Conservation (phyloP, 1,140 invertebrate genomes). For the Pachyrhynchus sulphureomaculatus region DNA sequence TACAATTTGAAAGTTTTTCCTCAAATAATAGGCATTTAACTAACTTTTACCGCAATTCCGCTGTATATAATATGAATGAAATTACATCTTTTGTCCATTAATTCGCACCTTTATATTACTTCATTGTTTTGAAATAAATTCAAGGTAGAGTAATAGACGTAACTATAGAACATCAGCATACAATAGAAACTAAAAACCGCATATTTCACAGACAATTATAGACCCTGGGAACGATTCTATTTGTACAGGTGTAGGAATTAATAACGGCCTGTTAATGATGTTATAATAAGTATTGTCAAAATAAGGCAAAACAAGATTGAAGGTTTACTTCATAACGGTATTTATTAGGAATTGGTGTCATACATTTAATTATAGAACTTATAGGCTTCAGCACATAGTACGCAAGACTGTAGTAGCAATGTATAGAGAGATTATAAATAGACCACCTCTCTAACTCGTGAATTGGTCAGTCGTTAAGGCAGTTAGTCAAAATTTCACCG, state of each 20-base stretch:
- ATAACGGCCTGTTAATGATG: too few species aligned
- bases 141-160: neutral
- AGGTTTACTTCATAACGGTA: too few species aligned
- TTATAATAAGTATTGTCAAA: too few species aligned
- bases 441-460: too few species aligned
- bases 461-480: too few species aligned
- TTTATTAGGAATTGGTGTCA: too few species aligned
- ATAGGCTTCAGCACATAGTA: too few species aligned
- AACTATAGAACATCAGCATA: neutral
- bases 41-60: constrained; percentile 1
- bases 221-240: neutral
- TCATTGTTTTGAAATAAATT: neutral
- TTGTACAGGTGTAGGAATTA: neutral
- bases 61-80: neutral
- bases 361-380: too few species aligned
- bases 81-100: neutral
- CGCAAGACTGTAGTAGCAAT: too few species aligned
- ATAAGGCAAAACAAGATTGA: too few species aligned
- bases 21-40: neutral
- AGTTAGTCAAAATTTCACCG: too few species aligned
- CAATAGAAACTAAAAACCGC: neutral
- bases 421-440: too few species aligned
- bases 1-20: neutral
- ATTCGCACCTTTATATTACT: neutral
- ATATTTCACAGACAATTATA: neutral